Evolutionary conservation across 2,888 invertebrate species (phyloP), one percentile per base, ranked within the genome.

Genomic region (Steinernema scapterisci): DNA sequence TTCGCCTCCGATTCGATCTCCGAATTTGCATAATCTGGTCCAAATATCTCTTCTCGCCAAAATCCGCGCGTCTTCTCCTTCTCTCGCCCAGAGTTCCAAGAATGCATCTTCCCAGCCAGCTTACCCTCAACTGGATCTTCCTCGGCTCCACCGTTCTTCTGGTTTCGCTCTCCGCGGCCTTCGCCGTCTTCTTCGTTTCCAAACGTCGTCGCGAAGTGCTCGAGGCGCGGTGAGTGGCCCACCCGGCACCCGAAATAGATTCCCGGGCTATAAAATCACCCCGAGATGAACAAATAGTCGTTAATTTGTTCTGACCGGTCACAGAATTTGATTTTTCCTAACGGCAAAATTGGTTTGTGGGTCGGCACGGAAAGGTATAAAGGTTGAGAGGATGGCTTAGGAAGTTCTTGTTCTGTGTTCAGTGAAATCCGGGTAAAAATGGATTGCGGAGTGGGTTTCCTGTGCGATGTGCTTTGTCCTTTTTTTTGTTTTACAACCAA

Each of bases 171-270:
- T 63, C 63, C 31, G 63, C 27, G 16, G 1, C 63, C 6, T 2
- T 31, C 63, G 16, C 31, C 63, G 63, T 63, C 31, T 63, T 63
- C 63, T 63, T 63, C 31, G 63, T 63, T 16, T 63, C 63, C 27
- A 63, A 25, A 19, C 63, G 63, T 25, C 63, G 63, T 16, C 63
- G 63, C 16, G 63, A 63, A 16, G 11, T 63, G 11, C 63, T 63
- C 31, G 63, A 31, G 7, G 63, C 63, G 16, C 27, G 63, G 63
- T 63, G 63, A 63, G 63, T 63, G 54, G 13, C 13, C 38, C n/a
- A n/a, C n/a, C 19, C n/a, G 13, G 13, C 19, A 7, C 48, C 48
- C 16, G 13, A 48, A 48, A 48, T 48, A 48, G 38, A 48, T 19
- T 19, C 5, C 16, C 16, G 19, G 19, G 48, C 13, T n/a, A 48